Base-by-base conservation (phyloP, 2,113 vertebrate species). In the Ciconia stormi region DNA sequence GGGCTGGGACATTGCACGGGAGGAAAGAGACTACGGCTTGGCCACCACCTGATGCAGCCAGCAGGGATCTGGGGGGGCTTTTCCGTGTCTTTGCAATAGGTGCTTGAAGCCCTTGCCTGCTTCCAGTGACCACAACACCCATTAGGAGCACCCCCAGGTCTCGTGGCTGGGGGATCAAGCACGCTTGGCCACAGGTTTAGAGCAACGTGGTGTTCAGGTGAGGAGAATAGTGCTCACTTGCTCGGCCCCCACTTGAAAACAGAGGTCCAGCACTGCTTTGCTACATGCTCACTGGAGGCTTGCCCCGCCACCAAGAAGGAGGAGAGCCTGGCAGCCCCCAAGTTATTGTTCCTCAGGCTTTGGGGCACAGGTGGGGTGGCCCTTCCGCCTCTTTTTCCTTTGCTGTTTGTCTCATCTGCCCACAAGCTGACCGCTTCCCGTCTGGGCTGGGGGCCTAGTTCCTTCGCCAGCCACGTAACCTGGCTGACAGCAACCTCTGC, bases 51-150 rank as follows among this genome's bases (percentile, higher is more conserved):
- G 11, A 8, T 49, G n/a, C 34, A 69, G 34, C 26, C 47, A 36
- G 29, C 0, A 3, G 46, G 36, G 18, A 20, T 9, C 5, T 13
- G 29, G 2, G 6, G 2, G 2, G 1, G 3, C 16, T 71, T 73
- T 65, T n/a, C 80, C 62, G 30, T 12, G 25, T 18, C 34, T 87
- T 49, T 36, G 56, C 47, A 56, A 11, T 6, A 67, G 32, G 18
- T 30, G 15, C 30, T 81, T 26, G 52, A 85, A 76, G 74, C 15
- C 16, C 36, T 79, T 30, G 26, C 23, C 65, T 59, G 58, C n/a
- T 34, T 59, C 44, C 32, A 20, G 22, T 0, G 1, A 34, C 47
- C 7, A 7, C 9, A 4, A 1, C 20, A n/a, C 36, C 16, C 7
- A 1, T n/a, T 13, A 49, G 36, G 30, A 78, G 34, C 34, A 19